Evolutionary conservation across 2,113 vertebrate species (phyloP).

Genomic region (Mungos mungo): DNA sequence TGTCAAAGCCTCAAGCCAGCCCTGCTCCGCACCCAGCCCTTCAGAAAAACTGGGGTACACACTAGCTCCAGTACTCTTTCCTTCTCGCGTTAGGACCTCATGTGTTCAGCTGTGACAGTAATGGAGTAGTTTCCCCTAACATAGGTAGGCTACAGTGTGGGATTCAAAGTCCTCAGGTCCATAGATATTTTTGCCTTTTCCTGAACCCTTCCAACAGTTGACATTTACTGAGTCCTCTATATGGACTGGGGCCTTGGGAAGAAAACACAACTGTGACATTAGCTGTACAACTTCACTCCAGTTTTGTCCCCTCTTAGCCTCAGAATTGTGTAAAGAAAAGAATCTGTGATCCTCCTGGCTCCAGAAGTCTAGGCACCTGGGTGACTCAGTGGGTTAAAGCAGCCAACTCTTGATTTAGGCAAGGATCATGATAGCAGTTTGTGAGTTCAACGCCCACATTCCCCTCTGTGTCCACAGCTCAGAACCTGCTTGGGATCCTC

Average conservation of each 20-base stretch:
- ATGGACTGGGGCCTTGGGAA: not conserved
- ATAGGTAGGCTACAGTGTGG: not conserved
- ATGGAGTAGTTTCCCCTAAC: not conserved
- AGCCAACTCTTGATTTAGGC: no score
- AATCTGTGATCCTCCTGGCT: not conserved
- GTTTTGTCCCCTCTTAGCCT: not conserved
- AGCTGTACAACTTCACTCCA: not conserved
- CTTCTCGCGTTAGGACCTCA: accelerated
- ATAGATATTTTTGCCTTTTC: not conserved
- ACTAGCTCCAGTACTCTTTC: not conserved
- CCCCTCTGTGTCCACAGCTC: no score
- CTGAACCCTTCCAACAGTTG: not conserved
- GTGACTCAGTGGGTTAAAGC: no score
- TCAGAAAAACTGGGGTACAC: not conserved
- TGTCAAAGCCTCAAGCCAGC: not conserved
- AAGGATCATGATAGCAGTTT: no score
- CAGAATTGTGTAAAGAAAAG: not conserved
- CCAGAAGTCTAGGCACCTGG: not conserved
- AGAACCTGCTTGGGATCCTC: no score
- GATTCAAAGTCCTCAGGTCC: not conserved
- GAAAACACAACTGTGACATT: not conserved
- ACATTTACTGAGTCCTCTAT: not conserved
- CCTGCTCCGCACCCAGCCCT: not conserved
- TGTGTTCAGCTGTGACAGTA: not conserved
- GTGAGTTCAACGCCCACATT: no score